These are phyloP conservation scores for Chaenogobius annularis DNA, from an alignment of 2,113 vertebrate species.

Conservation along the genomic window DNA sequence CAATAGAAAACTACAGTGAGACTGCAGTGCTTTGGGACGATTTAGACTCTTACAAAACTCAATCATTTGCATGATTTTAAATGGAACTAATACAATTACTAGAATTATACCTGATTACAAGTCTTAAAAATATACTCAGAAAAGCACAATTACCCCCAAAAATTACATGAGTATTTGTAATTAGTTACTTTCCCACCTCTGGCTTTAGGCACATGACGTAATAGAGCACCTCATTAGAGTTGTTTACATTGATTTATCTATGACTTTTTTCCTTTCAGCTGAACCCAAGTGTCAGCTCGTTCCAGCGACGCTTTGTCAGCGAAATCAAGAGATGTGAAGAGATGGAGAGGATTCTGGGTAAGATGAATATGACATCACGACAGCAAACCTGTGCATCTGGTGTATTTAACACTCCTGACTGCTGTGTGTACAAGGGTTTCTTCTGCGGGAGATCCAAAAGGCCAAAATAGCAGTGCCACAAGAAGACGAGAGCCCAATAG, in stretches of 20 bases:
- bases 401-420: neutral
- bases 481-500: constrained; percentile 84
- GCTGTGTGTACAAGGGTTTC: constrained; percentile 77
- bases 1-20: too few species aligned
- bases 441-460: constrained; percentile 92
- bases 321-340: constrained; percentile 98
- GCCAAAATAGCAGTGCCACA: constrained; percentile 88
- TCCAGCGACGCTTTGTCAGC: constrained; percentile 95
- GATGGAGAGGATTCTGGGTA: constrained; percentile 92
- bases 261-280: constrained; percentile 80
- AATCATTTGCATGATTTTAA: too few species aligned
- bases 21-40: too few species aligned
- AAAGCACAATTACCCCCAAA: too few species aligned
- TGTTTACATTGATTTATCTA: neutral
- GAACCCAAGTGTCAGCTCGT: constrained; percentile 91
- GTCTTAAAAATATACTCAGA: too few species aligned
- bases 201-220: too few species aligned
- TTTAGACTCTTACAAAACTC: too few species aligned
- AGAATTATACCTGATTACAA: too few species aligned
- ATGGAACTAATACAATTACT: too few species aligned
- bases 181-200: too few species aligned
- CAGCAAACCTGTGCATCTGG: neutral
- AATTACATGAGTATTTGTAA: too few species aligned
- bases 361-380: constrained; percentile 25
- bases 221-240: neutral